Conservation (phyloP, 2,888 invertebrate species). For the Chydorus sphaericus region DNA sequence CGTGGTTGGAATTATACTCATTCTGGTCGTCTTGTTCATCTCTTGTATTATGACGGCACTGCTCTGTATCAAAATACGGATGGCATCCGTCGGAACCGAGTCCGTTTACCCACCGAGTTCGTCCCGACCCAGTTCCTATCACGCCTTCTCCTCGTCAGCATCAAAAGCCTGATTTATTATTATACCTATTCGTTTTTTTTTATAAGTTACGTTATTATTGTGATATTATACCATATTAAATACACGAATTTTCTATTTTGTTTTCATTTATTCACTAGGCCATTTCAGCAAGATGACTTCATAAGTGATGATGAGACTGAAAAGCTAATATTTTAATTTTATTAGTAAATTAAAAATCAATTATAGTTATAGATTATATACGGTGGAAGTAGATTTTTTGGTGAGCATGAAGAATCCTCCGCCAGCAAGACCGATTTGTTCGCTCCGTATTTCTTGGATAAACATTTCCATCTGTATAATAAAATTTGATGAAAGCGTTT, state of each 20-base stretch:
- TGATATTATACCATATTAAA: not conserved
- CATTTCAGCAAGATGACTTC: conserved; percentile 13
- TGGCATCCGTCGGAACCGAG: conserved; percentile 21
- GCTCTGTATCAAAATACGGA: conserved; percentile 31
- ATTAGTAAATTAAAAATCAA: not conserved
- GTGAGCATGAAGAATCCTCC: conserved; percentile 11
- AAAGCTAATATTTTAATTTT: not conserved
- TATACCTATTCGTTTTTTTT: not conserved
- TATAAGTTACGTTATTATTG: not conserved
- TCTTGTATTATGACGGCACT: conserved; percentile 39
- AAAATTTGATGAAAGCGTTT: not conserved
- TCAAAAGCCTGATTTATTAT: not conserved
- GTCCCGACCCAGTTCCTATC: no score
- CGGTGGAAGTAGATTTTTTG: conserved; percentile 9
- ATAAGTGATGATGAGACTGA: conserved; percentile 13
- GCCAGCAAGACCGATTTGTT: conserved; percentile 3
- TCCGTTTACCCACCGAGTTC: conserved; percentile 21
- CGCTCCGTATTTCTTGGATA: not conserved
- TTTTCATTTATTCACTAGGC: conserved; percentile 3
- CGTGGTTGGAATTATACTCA: conserved; percentile 41
- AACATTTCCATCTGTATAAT: conserved; percentile 7
- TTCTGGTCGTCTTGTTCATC: conserved; percentile 42
- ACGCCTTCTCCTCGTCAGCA: conserved; percentile 15
- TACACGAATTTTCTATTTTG: not conserved
- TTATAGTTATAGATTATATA: not conserved